Evolutionary conservation across 2,797 vertebrate species (phyloP).

Genomic region (Aeoliscus strigatus): DNA sequence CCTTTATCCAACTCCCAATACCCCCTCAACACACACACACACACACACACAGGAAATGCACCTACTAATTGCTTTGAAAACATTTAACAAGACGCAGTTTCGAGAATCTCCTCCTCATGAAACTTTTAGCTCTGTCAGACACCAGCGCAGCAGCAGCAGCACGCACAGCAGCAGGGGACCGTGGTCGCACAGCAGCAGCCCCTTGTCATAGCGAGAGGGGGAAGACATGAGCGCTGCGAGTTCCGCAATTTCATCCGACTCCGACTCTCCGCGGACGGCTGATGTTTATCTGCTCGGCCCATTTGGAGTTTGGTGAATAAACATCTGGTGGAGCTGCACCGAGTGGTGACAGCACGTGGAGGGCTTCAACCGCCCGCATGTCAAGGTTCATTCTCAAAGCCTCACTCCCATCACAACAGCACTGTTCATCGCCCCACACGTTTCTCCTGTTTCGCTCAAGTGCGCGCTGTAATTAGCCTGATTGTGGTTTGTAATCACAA

Average conservation of each 20-base stretch:
- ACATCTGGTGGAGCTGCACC: constrained; percentile 62
- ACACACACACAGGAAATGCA: neutral
- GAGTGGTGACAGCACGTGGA: constrained; percentile 36
- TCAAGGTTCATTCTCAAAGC: constrained; percentile 18
- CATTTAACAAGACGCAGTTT: constrained; percentile 16
- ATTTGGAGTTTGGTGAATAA: constrained; percentile 63
- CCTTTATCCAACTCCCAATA: neutral
- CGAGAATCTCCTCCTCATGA: constrained; percentile 2
- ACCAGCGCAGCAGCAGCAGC: constrained; percentile 13
- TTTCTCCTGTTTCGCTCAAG: constrained; percentile 30
- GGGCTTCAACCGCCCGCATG: constrained; percentile 31
- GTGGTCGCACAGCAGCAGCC: constrained; percentile 37
- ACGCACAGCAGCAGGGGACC: constrained; percentile 26
- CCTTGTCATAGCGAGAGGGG: constrained; percentile 26
- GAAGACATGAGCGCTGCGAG: constrained; percentile 35
- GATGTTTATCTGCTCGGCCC: constrained; percentile 66
- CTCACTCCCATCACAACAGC: constrained; percentile 17
- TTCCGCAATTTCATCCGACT: constrained; percentile 30
- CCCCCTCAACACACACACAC: too few relatives aligned
- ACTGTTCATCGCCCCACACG: constrained; percentile 18
- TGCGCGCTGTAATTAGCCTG: constrained; percentile 26
- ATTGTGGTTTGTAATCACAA: constrained; percentile 35
- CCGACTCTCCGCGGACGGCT: constrained; percentile 54
- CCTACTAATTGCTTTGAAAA: constrained; percentile 11
- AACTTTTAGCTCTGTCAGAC: constrained; percentile 16